These are phyloP conservation scores for Echiichthys vipera DNA, from an alignment of 2,797 vertebrate species.

Conservation along the genomic window DNA sequence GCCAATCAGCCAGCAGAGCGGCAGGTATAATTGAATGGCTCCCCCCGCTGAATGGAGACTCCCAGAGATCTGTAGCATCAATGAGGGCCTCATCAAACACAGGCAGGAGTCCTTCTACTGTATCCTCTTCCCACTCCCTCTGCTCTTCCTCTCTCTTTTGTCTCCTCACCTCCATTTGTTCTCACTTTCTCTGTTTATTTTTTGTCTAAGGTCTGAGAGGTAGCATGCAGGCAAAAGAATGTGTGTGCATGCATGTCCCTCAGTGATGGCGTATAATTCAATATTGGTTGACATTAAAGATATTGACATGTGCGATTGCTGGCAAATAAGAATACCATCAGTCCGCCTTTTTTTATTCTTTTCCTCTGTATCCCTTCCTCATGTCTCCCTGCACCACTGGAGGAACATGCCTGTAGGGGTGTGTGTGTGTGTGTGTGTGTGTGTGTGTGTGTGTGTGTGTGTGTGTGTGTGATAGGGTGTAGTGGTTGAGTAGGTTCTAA, in stretches of 20 bases:
- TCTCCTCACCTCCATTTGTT: slow-evolving; percentile 21
- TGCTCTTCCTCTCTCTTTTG: slow-evolving; percentile 20
- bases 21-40: slow-evolving; percentile 72
- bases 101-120: slow-evolving; percentile 45
- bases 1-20: slow-evolving; percentile 71
- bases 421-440: slow-evolving; percentile 8
- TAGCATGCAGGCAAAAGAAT: not conserved
- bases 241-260: slow-evolving; percentile 1
- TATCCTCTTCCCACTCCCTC: slow-evolving; percentile 34
- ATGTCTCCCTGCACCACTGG: slow-evolving; percentile 10
- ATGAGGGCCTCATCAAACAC: slow-evolving; percentile 68
- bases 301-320: slow-evolving; percentile 23
- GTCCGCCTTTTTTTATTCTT: slow-evolving; percentile 18
- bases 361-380: slow-evolving; percentile 9
- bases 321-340: slow-evolving; percentile 1
- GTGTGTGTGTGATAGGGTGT: slow-evolving; percentile 41
- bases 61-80: slow-evolving; percentile 66
- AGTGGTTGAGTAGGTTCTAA: slow-evolving; percentile 73
- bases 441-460: slow-evolving; percentile 20
- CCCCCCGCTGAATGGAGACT: slow-evolving; percentile 69
- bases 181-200: slow-evolving; percentile 6
- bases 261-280: slow-evolving; percentile 20
- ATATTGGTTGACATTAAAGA: slow-evolving; percentile 29
- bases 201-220: slow-evolving; percentile 7
- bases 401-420: slow-evolving; percentile 2